Evolutionary conservation across 2,888 invertebrate genomes (phyloP).

Genomic region (Notodonta ziczac): DNA sequence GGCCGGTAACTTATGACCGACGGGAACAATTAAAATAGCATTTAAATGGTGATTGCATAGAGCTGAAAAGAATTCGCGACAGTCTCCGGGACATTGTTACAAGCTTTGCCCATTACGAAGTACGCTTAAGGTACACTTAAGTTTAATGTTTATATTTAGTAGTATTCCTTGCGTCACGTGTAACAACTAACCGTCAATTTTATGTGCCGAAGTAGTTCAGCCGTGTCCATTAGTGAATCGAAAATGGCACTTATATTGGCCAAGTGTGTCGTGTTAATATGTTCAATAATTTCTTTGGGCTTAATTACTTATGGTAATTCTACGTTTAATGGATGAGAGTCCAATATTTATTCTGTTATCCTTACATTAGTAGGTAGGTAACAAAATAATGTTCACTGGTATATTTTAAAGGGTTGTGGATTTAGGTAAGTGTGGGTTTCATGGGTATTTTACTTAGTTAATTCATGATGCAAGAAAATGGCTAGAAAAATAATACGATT

Average conservation of each 20-base stretch:
- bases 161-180: conserved; percentile 28
- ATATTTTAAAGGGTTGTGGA: no score
- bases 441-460: no score
- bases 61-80: conserved; percentile 58
- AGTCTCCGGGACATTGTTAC: conserved; percentile 60
- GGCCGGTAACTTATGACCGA: conserved; percentile 42
- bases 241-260: conserved; percentile 21
- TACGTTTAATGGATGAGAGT: neutral
- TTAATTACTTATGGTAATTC: neutral
- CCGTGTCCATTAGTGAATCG: conserved; percentile 37
- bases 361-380: no score
- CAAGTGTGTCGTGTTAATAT: conserved; percentile 17
- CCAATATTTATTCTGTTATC: neutral
- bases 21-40: conserved; percentile 58
- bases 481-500: no score
- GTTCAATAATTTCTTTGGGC: neutral
- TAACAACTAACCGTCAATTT: conserved; percentile 30
- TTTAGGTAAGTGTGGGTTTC: no score
- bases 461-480: no score
- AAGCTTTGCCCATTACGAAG: conserved; percentile 82
- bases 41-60: conserved; percentile 57
- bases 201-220: conserved; percentile 29
- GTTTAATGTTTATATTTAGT: conserved; percentile 74
- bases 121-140: conserved; percentile 63
- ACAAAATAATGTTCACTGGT: no score